Evolutionary conservation across 1,140 invertebrate species (phyloP).

Genomic region (Neelides sp.): DNA sequence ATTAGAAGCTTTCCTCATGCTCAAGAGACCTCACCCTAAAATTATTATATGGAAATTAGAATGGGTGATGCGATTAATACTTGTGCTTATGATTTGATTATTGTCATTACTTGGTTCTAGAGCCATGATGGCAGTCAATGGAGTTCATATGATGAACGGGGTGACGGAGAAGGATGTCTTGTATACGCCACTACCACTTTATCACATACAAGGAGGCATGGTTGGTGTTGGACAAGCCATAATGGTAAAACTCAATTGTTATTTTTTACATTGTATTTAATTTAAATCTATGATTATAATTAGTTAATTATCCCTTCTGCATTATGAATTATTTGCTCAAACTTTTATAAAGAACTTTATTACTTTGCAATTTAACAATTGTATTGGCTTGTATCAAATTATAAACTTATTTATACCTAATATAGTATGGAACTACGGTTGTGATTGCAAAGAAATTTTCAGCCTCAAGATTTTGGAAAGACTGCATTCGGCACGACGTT

Average conservation of each 20-base stretch:
- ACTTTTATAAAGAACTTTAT: too few relatives aligned
- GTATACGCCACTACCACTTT: constrained; percentile 55
- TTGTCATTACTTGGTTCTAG: constrained; percentile 29
- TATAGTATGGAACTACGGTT: constrained; percentile 39
- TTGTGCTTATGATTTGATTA: background rate
- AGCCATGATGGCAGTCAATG: constrained; percentile 37
- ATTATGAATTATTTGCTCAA: too few relatives aligned
- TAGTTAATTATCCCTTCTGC: too few relatives aligned
- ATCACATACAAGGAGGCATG: constrained; percentile 51
- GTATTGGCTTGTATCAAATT: too few relatives aligned
- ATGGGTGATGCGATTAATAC: too few relatives aligned
- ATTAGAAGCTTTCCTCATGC: background rate
- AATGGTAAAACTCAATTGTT: too few relatives aligned
- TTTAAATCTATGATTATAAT: too few relatives aligned
- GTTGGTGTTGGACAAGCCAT: constrained; percentile 29
- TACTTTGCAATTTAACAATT: too few relatives aligned
- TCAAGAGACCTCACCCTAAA: background rate
- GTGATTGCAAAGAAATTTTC: constrained; percentile 47
- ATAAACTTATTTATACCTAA: too few relatives aligned
- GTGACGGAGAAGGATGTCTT: constrained; percentile 37
- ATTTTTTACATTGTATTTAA: too few relatives aligned
- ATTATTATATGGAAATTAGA: too few relatives aligned
- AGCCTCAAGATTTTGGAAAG: constrained; percentile 49
- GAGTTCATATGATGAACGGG: constrained; percentile 35
- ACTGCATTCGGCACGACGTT: constrained; percentile 57